A percentile compares a stretch with the other conserved stretches of the same genome.
Evolutionary conservation across 2,113 vertebrate species (phyloP).

Genomic region (Leucosticte australis): DNA sequence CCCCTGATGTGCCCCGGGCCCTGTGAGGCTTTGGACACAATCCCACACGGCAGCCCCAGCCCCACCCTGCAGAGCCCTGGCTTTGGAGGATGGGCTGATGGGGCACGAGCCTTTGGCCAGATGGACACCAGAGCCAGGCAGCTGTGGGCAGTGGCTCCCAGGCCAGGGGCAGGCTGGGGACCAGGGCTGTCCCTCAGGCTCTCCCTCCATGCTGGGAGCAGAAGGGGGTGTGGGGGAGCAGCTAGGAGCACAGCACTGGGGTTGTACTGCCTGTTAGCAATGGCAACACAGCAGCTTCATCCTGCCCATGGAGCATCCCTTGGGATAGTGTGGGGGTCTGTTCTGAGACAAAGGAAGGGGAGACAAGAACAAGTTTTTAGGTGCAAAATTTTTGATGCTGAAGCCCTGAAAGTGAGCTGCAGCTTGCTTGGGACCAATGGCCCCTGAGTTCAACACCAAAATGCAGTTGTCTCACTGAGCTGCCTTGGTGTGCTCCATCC

Average conservation of each 20-base stretch:
- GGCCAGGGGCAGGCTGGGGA: background rate
- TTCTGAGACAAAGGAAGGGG: too few species aligned
- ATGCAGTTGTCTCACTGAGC: background rate
- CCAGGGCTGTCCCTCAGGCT: background rate
- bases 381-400: too few species aligned
- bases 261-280: fast-evolving
- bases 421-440: background rate
- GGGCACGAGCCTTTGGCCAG: background rate
- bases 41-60: fast-evolving
- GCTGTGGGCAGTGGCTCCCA: background rate
- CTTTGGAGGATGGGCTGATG: background rate
- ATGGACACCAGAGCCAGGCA: too few species aligned
- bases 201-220: background rate
- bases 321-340: background rate
- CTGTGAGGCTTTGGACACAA: background rate
- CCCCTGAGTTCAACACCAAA: background rate
- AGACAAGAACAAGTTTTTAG: too few species aligned
- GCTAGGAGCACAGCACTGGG: background rate
- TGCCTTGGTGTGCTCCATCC: background rate
- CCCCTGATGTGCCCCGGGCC: background rate
- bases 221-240: background rate
- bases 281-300: background rate
- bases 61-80: background rate
- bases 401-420: too few species aligned
- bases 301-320: fast-evolving